A percentile compares a stretch with the other conserved stretches of the same genome.
These are phyloP conservation scores for Poecilia gillii DNA, from an alignment of 2,797 vertebrate species.

Conservation along the genomic window DNA sequence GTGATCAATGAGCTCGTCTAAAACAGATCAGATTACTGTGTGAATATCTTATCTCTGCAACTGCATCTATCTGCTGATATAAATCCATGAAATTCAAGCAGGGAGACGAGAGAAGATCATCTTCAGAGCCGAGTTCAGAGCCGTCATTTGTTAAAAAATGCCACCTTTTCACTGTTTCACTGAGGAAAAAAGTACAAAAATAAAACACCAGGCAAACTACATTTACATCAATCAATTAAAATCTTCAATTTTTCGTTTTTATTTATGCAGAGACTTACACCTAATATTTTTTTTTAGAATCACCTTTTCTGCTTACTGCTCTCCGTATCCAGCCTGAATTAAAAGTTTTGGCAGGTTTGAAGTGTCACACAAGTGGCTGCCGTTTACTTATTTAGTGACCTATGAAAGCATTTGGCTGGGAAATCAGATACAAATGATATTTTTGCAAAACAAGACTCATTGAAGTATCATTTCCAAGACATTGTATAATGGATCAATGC, in stretches of 20 bases:
- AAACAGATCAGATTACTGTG: neutral
- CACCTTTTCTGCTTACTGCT: neutral
- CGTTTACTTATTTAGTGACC: neutral
- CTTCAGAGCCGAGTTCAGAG: neutral
- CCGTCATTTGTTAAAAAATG: neutral
- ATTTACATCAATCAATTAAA: neutral
- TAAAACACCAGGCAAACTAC: neutral
- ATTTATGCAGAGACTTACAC: neutral
- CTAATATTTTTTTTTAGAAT: neutral
- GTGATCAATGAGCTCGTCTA: neutral
- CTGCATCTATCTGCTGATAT: neutral
- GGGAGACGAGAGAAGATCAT: neutral
- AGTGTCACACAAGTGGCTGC: neutral
- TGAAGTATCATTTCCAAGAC: neutral
- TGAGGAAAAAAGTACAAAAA: neutral
- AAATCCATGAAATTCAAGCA: slow-evolving; percentile 6
- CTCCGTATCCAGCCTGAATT: neutral
- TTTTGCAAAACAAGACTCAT: neutral
- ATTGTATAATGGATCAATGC: neutral
- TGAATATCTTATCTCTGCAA: neutral
- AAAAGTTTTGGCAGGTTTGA: neutral
- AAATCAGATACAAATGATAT: too few species aligned
- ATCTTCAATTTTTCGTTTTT: neutral
- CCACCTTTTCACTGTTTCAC: neutral
- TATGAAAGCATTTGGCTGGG: neutral